These are phyloP conservation scores for Sapajus apella DNA, from an alignment of 2,113 vertebrate genomes.

Conservation along the genomic window DNA sequence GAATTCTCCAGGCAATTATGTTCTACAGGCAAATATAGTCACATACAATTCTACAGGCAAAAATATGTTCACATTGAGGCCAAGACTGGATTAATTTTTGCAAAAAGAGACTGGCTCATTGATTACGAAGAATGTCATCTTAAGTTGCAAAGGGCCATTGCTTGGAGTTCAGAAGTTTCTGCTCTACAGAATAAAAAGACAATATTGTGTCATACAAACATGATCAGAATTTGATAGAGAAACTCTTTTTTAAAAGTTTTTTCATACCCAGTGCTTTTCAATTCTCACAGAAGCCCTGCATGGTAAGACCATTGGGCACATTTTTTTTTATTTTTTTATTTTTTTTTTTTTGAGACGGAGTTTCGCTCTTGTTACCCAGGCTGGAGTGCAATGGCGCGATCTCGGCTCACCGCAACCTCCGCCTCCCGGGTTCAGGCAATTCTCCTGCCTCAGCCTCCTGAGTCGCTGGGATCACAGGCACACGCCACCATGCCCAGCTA, in stretches of 20 bases:
- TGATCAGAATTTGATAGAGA: not conserved
- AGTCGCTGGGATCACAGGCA: too few relatives aligned
- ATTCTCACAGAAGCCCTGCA: not conserved
- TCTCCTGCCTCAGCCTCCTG: too few relatives aligned
- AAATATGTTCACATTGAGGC: too few relatives aligned
- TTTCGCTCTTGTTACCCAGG: too few relatives aligned
- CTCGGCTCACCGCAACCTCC: too few relatives aligned
- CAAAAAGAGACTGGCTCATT: not conserved
- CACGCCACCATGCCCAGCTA: too few relatives aligned
- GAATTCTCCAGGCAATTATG: not conserved
- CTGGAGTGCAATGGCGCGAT: too few relatives aligned
- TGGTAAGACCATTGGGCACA: not conserved
- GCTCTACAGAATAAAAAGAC: not conserved
- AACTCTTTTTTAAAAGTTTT: not conserved
- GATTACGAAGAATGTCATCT: not conserved
- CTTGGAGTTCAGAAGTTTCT: not conserved
- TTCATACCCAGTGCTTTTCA: not conserved
- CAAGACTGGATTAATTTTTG: not conserved
- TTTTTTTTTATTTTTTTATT: too few relatives aligned
- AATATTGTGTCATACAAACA: not conserved
- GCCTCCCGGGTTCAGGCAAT: too few relatives aligned
- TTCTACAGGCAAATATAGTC: not conserved
- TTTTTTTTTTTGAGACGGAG: too few relatives aligned
- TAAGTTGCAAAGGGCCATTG: not conserved
- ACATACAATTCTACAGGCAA: not conserved